Evolutionary conservation across 2,113 vertebrate genomes (phyloP).

Genomic region (Boulengeromyrus knoepffleri): DNA sequence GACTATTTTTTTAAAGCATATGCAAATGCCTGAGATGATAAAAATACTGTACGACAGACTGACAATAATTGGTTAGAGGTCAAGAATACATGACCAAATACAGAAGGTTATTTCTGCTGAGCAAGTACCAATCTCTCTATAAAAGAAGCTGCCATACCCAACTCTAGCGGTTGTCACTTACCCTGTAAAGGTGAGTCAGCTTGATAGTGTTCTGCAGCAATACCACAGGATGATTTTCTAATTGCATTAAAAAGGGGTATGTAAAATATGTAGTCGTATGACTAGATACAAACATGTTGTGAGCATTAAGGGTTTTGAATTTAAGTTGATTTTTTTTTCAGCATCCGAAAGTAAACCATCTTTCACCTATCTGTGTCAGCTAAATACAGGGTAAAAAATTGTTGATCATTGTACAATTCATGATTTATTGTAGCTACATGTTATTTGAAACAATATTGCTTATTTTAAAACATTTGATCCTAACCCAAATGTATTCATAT

Average conservation of each 20-base stretch:
- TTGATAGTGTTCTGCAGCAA: background rate
- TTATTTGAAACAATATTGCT: background rate
- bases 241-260: background rate
- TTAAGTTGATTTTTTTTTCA: background rate
- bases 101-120: conserved; percentile 37
- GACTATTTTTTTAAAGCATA: background rate
- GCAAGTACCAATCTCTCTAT: conserved; percentile 45
- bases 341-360: background rate
- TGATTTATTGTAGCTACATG: background rate
- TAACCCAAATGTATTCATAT: background rate
- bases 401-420: background rate
- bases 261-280: background rate
- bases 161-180: conserved; percentile 39
- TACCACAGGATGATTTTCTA: conserved; percentile 26
- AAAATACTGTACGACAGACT: conserved; percentile 33
- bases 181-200: conserved; percentile 53
- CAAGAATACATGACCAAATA: conserved; percentile 55
- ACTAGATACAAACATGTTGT: background rate
- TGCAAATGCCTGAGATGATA: conserved; percentile 35
- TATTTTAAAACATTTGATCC: background rate
- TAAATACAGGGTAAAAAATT: background rate
- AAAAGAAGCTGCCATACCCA: conserved; percentile 45
- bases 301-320: background rate
- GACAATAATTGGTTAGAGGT: conserved; percentile 21
- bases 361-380: background rate